A percentile compares a stretch with the other conserved stretches of the same genome.
These are phyloP conservation scores for Salvelinus sp. DNA, from an alignment of 2,113 vertebrate genomes.

Conservation along the genomic window DNA sequence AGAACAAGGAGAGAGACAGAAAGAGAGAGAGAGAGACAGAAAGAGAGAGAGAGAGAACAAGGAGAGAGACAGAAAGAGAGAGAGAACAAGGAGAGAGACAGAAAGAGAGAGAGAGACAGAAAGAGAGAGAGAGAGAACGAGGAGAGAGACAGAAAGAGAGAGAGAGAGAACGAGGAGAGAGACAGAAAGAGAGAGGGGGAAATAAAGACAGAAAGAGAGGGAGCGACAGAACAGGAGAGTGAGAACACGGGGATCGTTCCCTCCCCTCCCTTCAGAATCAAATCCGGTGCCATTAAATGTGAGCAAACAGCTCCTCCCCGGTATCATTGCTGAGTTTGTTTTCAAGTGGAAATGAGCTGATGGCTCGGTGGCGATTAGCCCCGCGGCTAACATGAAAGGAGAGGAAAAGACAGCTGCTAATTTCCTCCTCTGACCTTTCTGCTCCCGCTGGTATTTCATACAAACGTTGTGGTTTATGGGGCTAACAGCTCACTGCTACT, in stretches of 20 bases:
- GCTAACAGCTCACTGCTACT: conserved; percentile 62
- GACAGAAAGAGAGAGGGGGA: not conserved
- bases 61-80: too few relatives aligned
- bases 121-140: too few relatives aligned
- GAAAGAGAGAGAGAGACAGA: too few relatives aligned
- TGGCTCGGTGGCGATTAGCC: conserved; percentile 67
- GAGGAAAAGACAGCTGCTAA: conserved; percentile 71
- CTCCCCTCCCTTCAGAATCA: conserved; percentile 22
- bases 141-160: too few relatives aligned
- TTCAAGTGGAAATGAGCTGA: conserved; percentile 75
- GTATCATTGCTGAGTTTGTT: conserved; percentile 66
- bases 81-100: too few relatives aligned
- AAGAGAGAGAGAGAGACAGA: not conserved
- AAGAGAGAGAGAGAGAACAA: not conserved
- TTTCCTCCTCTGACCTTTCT: conserved; percentile 75
- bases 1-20: too few relatives aligned
- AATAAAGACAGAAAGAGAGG: not conserved
- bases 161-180: not conserved
- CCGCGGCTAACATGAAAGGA: conserved; percentile 71
- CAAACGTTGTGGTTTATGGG: conserved; percentile 69
- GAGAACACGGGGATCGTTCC: not conserved
- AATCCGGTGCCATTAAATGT: conserved; percentile 56
- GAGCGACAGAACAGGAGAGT: not conserved
- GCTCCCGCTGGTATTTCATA: conserved; percentile 70
- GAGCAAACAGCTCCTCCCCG: conserved; percentile 57